phyloP scores from a whole-genome alignment of 1,140 invertebrate genomes.

The Lordiphosa clarofinis region DNA sequence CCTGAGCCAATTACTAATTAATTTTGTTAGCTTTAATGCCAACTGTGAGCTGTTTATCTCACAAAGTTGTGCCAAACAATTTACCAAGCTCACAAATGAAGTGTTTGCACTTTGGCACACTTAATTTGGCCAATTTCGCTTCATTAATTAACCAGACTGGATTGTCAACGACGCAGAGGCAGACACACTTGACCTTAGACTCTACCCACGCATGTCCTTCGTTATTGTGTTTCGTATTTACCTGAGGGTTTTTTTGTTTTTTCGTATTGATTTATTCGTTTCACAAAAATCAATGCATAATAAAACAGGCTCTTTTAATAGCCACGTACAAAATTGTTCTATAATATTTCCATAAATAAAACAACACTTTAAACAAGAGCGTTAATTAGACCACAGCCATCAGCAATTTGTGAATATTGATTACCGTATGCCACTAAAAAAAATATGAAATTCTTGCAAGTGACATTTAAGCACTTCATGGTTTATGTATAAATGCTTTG shows the following conservation, averaged over 20 bases:
- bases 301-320: slow-evolving; percentile 4
- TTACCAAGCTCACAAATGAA: background rate
- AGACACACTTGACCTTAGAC: slow-evolving; percentile 37
- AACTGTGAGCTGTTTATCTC: too few relatives aligned
- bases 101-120: slow-evolving; percentile 16
- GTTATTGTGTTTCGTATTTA: too few relatives aligned
- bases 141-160: slow-evolving; percentile 45
- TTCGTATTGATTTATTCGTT: slow-evolving; percentile 44
- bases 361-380: slow-evolving; percentile 50
- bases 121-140: slow-evolving; percentile 31
- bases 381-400: slow-evolving; percentile 43
- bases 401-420: slow-evolving; percentile 50
- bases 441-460: too few relatives aligned
- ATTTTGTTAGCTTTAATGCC: too few relatives aligned
- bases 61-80: too few relatives aligned
- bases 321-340: too few relatives aligned
- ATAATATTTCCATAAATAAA: slow-evolving; percentile 46
- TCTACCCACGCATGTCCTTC: slow-evolving; percentile 8
- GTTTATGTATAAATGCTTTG: too few relatives aligned
- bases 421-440: slow-evolving; percentile 19
- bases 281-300: slow-evolving; percentile 12
- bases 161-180: slow-evolving; percentile 22
- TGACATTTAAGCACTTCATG: too few relatives aligned
- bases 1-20: too few relatives aligned
- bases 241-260: too few relatives aligned